phyloP scores from a whole-genome alignment of 2,888 invertebrate species.

The Xestia rhomboidea region DNA sequence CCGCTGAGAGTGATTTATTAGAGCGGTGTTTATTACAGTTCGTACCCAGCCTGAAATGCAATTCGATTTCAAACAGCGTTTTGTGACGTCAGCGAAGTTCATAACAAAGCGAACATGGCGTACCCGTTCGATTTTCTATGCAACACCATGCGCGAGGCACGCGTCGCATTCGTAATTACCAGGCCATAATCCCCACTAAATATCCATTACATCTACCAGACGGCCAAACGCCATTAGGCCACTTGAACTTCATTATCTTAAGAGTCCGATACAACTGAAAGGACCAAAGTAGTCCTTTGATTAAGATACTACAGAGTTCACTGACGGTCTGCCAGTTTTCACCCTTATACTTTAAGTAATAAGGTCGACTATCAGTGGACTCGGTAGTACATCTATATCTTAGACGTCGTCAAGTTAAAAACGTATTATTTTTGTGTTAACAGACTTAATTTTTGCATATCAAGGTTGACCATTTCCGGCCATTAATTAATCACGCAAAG shows the following conservation, averaged over 20 bases:
- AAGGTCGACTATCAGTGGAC: too few species aligned
- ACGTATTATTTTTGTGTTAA: neutral
- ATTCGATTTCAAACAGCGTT: neutral
- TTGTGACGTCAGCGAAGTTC: constrained; percentile 9
- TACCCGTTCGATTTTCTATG: constrained; percentile 5
- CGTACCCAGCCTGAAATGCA: neutral
- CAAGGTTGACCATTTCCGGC: neutral
- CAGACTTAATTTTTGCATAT: neutral
- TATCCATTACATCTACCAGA: constrained; percentile 16
- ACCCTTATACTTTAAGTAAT: too few species aligned
- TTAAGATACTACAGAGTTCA: too few species aligned
- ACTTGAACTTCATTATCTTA: constrained; percentile 34
- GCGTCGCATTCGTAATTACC: constrained; percentile 20
- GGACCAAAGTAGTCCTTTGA: neutral
- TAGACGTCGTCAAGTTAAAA: neutral
- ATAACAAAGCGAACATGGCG: neutral
- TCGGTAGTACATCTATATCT: neutral
- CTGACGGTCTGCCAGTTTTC: too few species aligned
- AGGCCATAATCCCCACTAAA: constrained; percentile 1
- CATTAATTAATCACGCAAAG: neutral
- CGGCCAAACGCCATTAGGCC: constrained; percentile 13
- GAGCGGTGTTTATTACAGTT: neutral
- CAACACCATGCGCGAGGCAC: constrained; percentile 14
- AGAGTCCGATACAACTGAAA: neutral
- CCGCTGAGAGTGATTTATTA: neutral